Percentiles rank a stretch among this genome's conserved stretches.
Evolutionary conservation across 1,140 invertebrate genomes (phyloP).

Genomic region (Aporrectodea caliginosa): DNA sequence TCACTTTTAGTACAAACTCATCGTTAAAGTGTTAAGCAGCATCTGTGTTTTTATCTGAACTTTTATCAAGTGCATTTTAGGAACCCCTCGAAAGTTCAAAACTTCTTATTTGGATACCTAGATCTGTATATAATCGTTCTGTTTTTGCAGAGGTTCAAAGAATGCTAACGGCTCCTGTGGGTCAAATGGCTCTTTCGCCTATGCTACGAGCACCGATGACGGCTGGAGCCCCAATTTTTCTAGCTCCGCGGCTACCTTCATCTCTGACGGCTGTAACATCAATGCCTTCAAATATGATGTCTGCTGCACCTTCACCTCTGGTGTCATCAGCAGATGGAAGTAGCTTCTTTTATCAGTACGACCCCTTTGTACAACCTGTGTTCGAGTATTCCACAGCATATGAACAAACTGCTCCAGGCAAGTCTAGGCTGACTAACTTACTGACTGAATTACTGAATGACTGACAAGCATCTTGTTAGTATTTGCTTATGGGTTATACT

Average conservation of each 20-base stretch:
- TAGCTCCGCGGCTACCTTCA: background rate
- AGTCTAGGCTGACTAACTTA: background rate
- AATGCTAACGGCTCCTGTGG: background rate
- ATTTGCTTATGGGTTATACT: background rate
- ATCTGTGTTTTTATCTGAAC: background rate
- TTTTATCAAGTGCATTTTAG: too few relatives aligned
- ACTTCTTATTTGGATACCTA: too few relatives aligned
- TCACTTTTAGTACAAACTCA: too few relatives aligned
- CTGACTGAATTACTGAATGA: background rate
- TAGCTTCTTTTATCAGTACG: constrained; percentile 12
- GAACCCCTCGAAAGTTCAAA: background rate
- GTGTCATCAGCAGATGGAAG: background rate
- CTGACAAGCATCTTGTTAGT: background rate
- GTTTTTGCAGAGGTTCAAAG: constrained; percentile 1
- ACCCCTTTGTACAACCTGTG: background rate
- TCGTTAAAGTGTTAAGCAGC: too few relatives aligned
- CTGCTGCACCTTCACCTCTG: background rate
- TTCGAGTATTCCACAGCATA: background rate
- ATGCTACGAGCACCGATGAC: constrained; percentile 5
- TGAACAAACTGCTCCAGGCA: background rate
- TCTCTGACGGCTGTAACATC: background rate
- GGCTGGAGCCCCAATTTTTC: constrained; percentile 9
- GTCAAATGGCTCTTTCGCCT: background rate
- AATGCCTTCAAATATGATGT: background rate
- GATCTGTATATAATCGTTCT: background rate